These are phyloP conservation scores for Salminus brasiliensis DNA, from an alignment of 2,113 vertebrate genomes.

Conservation along the genomic window DNA sequence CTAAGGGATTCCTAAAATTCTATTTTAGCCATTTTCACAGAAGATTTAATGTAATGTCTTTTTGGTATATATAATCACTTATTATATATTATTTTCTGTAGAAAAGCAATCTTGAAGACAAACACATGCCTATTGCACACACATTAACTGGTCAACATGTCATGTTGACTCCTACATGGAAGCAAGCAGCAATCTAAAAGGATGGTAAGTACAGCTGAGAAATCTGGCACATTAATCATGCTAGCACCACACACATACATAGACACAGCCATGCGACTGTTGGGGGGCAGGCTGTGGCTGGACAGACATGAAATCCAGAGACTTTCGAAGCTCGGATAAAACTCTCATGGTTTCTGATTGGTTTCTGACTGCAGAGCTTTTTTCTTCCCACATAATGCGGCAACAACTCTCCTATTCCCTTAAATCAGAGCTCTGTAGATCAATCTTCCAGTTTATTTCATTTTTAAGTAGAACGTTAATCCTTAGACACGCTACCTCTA, in stretches of 20 bases:
- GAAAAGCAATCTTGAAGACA: too few species aligned
- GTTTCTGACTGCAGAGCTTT: neutral
- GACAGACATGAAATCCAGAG: neutral
- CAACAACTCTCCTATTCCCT: constrained; percentile 4
- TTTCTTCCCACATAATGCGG: neutral
- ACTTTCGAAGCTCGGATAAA: neutral
- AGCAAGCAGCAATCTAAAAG: neutral
- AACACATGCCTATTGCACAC: too few species aligned
- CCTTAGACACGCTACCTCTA: neutral
- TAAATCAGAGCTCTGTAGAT: neutral
- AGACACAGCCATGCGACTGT: too few species aligned
- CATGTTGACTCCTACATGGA: neutral
- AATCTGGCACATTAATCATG: neutral
- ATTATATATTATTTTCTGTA: too few species aligned
- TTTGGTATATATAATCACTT: too few species aligned
- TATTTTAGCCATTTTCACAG: too few species aligned
- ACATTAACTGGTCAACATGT: too few species aligned
- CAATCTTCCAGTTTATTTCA: constrained; percentile 4
- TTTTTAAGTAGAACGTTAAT: neutral
- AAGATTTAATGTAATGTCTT: too few species aligned
- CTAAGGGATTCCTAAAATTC: too few species aligned
- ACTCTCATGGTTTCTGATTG: neutral
- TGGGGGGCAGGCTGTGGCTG: too few species aligned
- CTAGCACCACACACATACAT: neutral
- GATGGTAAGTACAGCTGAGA: too few species aligned